A percentile compares a stretch with the other conserved stretches of the same genome.
Conservation (phyloP, 2,888 invertebrate genomes). For the Aphidoletes aphidimyza region DNA sequence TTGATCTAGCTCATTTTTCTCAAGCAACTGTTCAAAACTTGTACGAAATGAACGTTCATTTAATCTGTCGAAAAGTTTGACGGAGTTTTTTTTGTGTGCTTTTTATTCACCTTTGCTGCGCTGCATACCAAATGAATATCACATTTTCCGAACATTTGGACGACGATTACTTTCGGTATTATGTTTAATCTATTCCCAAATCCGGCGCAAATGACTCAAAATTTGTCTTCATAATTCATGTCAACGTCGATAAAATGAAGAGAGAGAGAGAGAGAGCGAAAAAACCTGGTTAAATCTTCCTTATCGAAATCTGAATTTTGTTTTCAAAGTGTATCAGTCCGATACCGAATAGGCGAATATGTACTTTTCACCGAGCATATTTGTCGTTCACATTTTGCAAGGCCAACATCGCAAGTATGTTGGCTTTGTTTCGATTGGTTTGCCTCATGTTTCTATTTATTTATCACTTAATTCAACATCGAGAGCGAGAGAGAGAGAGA, state of each 20-base stretch:
- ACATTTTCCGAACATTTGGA: neutral
- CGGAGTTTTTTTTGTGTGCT: too few relatives aligned
- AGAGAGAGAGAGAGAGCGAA: neutral
- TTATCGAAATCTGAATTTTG: constrained; percentile 7
- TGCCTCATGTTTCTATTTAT: neutral
- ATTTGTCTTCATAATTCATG: constrained; percentile 49
- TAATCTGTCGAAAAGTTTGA: neutral
- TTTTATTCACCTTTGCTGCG: constrained; percentile 10
- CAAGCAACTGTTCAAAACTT: too few relatives aligned
- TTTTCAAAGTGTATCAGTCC: neutral
- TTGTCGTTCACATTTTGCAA: neutral
- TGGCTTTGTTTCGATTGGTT: constrained; percentile 12
- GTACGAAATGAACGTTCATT: too few relatives aligned
- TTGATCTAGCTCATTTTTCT: too few relatives aligned
- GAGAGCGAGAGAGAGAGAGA: too few relatives aligned
- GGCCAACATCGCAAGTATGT: neutral
- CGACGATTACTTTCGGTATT: neutral
- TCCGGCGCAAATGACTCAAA: constrained; percentile 32
- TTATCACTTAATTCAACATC: constrained; percentile 47
- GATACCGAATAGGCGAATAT: too few relatives aligned
- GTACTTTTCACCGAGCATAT: too few relatives aligned
- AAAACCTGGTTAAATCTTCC: neutral
- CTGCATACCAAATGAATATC: neutral
- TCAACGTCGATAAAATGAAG: neutral
- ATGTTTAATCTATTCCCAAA: constrained; percentile 28